Base-by-base conservation (phyloP, 2,888 invertebrate species). In the Clitarchus hookeri region DNA sequence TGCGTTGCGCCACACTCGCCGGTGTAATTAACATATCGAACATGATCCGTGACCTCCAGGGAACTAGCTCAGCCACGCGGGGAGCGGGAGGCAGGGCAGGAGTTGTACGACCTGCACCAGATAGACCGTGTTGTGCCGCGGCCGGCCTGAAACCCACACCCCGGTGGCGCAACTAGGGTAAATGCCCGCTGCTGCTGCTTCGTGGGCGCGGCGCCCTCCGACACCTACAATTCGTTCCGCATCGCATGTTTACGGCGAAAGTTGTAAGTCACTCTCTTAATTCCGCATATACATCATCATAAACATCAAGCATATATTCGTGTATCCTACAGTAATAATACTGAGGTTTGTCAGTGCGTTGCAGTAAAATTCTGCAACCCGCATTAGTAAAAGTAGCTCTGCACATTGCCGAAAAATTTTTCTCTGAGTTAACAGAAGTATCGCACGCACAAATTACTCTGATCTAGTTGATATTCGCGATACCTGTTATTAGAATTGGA, bases 1-100 rank as follows among this genome's bases (percentile, higher is more conserved):
- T 65, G 65, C 65, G 65, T 65, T 65, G 65, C 65, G 65, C 65
- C 53, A 53, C 65, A n/a, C 23, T 9, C 65, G 11, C 13, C 19
- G 65, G 65, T 65, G 65, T 65, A 65, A 65, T 65, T 65, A 65
- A 65, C 65, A 65, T 65, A 65, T 65, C 65, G 65, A 65, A 65
- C 65, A 65, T 65, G 65, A 65, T 65, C 65, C 65, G 65, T 65
- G 65, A 65, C 65, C 65, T 65, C 65, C n/a, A n/a, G 19, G 65
- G 65, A 65, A 65, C 65, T 65, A 65, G 65, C 65, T 65, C 65
- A 65, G 65, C 19, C 65, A 23, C 1, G n/a, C 19, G 65, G 65
- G 65, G 65, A 23, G 65, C 1, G 65, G n/a, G 65, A 8, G 65
- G n/a, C 11, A 23, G 3, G 65, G 65, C 48, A 48, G 48, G 65